Percentiles rank a stretch among this genome's conserved stretches.
Evolutionary conservation across 2,888 invertebrate species (phyloP).

Genomic region (Rhabditophanes sp.): DNA sequence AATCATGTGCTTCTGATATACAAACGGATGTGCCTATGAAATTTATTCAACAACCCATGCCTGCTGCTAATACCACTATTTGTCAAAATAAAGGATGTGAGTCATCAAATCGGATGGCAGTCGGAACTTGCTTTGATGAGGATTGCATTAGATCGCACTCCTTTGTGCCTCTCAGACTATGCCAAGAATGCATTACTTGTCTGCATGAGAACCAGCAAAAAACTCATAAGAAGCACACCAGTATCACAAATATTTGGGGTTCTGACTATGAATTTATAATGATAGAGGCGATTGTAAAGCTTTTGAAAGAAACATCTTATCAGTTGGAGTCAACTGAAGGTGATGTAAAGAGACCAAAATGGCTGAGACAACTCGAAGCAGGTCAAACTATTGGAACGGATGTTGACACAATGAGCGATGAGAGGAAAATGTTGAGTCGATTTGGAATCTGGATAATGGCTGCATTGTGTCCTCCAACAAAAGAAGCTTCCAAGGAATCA

Average conservation of each 20-base stretch:
- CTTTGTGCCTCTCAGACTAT: constrained; percentile 72
- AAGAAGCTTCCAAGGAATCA: constrained; percentile 49
- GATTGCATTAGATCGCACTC: constrained; percentile 92
- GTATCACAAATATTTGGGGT: constrained; percentile 28
- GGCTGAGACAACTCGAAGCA: constrained; percentile 43
- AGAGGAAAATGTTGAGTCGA: constrained; percentile 70
- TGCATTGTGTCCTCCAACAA: constrained; percentile 57
- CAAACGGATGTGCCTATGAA: constrained; percentile 42
- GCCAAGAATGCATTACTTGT: constrained; percentile 37
- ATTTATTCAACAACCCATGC: constrained; percentile 38
- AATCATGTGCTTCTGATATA: constrained; percentile 46
- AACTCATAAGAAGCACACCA: constrained; percentile 12
- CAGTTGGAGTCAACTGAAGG: constrained; percentile 27
- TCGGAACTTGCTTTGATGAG: constrained; percentile 84
- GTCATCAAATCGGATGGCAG: constrained; percentile 71
- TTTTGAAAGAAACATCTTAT: constrained; percentile 71
- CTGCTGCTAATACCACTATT: constrained; percentile 26
- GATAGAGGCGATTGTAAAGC: constrained; percentile 45
- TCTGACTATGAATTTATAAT: constrained; percentile 24
- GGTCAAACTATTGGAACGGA: constrained; percentile 24
- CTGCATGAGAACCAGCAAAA: constrained; percentile 17
- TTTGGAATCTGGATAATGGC: constrained; percentile 95
- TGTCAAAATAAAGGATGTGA: constrained; percentile 58
- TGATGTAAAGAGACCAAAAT: constrained; percentile 39
- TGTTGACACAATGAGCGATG: constrained; percentile 55